These are phyloP conservation scores for Actinemys pallida DNA, from an alignment of 2,113 vertebrate genomes.

Conservation along the genomic window DNA sequence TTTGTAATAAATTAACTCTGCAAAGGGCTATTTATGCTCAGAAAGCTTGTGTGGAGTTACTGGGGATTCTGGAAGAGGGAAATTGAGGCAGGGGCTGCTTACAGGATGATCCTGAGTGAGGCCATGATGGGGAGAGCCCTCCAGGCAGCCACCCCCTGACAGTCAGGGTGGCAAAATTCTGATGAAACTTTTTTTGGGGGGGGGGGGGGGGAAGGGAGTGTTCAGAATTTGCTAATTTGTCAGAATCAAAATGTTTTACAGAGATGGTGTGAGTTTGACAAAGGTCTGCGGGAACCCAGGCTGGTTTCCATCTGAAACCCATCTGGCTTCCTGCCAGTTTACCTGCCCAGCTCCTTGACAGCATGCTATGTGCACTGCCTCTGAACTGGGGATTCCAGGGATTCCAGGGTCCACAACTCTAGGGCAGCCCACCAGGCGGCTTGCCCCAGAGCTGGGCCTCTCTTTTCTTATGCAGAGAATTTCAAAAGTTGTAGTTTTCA, in stretches of 20 bases:
- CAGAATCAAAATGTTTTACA: neutral
- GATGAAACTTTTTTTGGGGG: neutral
- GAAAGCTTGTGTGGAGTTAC: too few relatives aligned
- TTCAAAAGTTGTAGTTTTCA: neutral
- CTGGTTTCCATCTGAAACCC: neutral
- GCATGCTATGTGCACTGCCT: neutral
- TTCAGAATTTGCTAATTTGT: neutral
- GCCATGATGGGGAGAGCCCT: neutral
- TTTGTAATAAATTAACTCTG: too few relatives aligned
- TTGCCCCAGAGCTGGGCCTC: neutral
- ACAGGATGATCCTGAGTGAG: neutral
- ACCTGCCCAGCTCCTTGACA: neutral
- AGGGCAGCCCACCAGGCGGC: neutral
- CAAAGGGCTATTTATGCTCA: too few relatives aligned
- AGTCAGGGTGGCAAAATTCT: neutral
- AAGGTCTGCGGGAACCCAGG: neutral
- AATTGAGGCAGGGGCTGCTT: neutral
- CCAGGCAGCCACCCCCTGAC: neutral
- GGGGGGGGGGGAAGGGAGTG: too few relatives aligned
- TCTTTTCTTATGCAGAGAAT: neutral
- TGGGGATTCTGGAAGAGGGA: neutral
- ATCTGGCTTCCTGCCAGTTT: neutral
- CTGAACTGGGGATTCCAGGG: neutral
- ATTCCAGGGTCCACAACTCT: neutral
- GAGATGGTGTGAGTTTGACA: neutral